Evolutionary conservation across 2,888 invertebrate genomes (phyloP), one percentile per base, ranked within the genome.

Genomic region (Dolomedes plantarius): DNA sequence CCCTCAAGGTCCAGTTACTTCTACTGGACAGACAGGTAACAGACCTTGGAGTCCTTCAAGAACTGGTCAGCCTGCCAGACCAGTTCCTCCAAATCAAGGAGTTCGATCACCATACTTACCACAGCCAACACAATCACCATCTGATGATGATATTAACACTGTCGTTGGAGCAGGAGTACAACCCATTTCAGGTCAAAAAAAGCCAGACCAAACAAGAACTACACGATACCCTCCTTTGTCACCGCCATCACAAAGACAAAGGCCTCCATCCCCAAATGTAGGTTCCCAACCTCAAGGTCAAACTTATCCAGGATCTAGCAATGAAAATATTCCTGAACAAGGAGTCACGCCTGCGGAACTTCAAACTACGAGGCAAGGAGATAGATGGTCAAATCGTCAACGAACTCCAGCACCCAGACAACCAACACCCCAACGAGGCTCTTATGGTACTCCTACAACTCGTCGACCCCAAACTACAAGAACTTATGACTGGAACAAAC

Each of bases 321-420:
- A 41, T 50, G 72, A 29, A 13, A 56, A 23, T 39, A n/a, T 62
- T 28, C 83, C 77, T 9, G 74, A 74, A 9, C 81, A 74, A 69
- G 75, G 56, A 62, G 62, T 75, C 1, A 19, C 73, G 2, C 23
- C 81, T 28, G 69, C 5, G 39, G 50, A 65, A 19, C 62, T 41
- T 28, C 71, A 71, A 13, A 46, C 82, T 9, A 36, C 83, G 13
- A 71, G 41, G 1, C 77, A 71, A 41, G 39, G 73, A 36, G 36
- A 73, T 11, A 36, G 72, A 36, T 85, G 83, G 83, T 64, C 39
- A 3, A 76, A 83, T 65, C 31, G 67, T 28, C 83, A 67, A 29
- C 83, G 41, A 27, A 73, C 83, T 7, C 83, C 77, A 5, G 72
- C 72, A 13, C 67, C 83, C 39, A 36, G 77, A n/a, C 72, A 82